These are phyloP conservation scores for Halcyon chelicuti DNA, from an alignment of 2,797 vertebrate species.

Conservation along the genomic window DNA sequence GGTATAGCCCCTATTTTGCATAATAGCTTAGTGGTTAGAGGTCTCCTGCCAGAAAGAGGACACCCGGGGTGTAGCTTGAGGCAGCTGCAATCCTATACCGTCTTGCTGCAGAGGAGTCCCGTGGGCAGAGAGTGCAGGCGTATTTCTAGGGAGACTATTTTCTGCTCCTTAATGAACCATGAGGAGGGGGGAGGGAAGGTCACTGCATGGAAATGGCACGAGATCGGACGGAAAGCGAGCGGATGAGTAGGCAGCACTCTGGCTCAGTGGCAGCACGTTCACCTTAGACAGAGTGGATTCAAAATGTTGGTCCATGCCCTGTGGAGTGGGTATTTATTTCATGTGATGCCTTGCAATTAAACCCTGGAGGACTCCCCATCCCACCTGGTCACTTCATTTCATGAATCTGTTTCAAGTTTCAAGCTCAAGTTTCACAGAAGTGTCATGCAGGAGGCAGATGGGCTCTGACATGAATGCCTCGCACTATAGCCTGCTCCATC, in stretches of 20 bases:
- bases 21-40: neutral
- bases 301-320: neutral
- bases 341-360: neutral
- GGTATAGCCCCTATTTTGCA: neutral
- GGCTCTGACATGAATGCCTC: rapidly evolving
- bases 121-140: rapidly evolving
- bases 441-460: neutral
- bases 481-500: neutral
- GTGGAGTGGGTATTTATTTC: neutral
- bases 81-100: neutral
- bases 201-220: neutral
- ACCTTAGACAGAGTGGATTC: neutral
- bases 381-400: neutral
- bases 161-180: neutral
- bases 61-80: neutral
- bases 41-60: slow-evolving; percentile 1
- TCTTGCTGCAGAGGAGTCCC: rapidly evolving
- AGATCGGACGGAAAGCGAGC: rapidly evolving
- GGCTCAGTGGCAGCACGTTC: rapidly evolving
- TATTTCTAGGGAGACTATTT: neutral
- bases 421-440: neutral
- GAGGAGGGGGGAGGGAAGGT: neutral
- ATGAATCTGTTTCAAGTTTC: neutral
- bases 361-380: neutral
- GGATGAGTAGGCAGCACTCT: rapidly evolving